phyloP scores from a whole-genome alignment of 30 jellyfish, hydroid and myxozoan genomes.

The Hydractinia echinata region DNA sequence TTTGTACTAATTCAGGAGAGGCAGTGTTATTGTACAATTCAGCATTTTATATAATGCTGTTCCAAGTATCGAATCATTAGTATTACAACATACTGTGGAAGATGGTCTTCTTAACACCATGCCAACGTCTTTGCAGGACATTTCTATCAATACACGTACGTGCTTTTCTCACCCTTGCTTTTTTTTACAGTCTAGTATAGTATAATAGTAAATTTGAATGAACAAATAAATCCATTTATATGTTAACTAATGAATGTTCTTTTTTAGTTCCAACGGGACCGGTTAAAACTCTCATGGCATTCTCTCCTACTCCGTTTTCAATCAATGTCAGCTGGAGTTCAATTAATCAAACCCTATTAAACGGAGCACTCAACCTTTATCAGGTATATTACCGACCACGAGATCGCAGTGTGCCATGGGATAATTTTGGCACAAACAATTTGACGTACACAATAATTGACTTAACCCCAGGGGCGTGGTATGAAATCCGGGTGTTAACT shows the following conservation, averaged over 20 bases:
- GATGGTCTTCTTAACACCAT: slow-evolving; percentile 8
- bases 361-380: slow-evolving; percentile 17
- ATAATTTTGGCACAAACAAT: background rate
- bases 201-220: too few relatives aligned
- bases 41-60: background rate
- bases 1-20: background rate
- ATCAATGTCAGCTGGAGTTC: slow-evolving; percentile 1
- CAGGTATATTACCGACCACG: background rate
- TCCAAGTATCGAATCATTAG: slow-evolving; percentile 9
- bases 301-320: background rate
- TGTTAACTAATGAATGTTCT: background rate
- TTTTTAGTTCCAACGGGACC: slow-evolving; percentile 12
- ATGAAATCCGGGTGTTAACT: background rate
- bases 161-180: background rate
- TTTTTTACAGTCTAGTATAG: background rate
- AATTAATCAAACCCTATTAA: background rate
- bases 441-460: background rate
- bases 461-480: background rate
- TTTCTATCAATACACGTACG: background rate
- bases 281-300: background rate
- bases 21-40: slow-evolving; percentile 16
- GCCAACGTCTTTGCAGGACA: background rate
- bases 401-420: background rate
- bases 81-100: slow-evolving; percentile 10
- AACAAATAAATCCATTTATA: too few relatives aligned